Evolutionary conservation across 2,797 vertebrate genomes (phyloP).

Genomic region (Gambelia wislizenii): DNA sequence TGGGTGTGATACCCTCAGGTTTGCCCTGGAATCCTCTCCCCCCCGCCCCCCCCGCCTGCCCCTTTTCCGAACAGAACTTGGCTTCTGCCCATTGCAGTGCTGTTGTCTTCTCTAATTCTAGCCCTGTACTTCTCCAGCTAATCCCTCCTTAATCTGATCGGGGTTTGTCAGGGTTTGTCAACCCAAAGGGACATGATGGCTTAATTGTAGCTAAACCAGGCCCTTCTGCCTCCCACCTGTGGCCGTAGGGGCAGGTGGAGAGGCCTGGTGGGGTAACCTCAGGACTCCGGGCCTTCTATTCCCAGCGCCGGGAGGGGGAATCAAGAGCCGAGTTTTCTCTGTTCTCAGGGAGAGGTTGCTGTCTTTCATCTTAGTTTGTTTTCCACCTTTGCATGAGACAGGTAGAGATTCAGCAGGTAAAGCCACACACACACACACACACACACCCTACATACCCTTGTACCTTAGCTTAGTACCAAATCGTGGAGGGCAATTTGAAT

Average conservation of each 20-base stretch:
- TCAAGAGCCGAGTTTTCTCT: neutral
- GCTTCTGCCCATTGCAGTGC: constrained; percentile 7
- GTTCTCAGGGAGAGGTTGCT: neutral
- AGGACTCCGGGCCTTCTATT: neutral
- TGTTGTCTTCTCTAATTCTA: constrained; percentile 16
- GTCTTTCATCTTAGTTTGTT: too few relatives aligned
- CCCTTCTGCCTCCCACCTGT: constrained; percentile 23
- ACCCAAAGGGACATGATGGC: constrained; percentile 50
- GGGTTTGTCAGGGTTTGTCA: constrained; percentile 68
- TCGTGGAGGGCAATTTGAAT: too few relatives aligned
- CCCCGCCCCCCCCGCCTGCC: neutral
- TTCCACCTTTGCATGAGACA: neutral
- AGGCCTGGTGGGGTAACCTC: neutral
- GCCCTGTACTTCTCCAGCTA: neutral
- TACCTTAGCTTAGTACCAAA: too few relatives aligned
- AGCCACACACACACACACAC: neutral
- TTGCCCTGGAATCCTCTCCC: too few relatives aligned
- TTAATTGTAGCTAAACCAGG: constrained; percentile 53
- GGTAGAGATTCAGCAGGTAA: neutral
- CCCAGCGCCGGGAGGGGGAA: neutral
- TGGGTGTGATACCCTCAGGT: too few relatives aligned
- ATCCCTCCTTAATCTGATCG: constrained; percentile 24
- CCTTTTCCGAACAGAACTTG: constrained; percentile 43
- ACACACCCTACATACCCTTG: neutral
- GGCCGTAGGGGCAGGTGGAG: neutral